Evolutionary conservation across 1,140 invertebrate genomes (phyloP), one percentile per base, ranked within the genome.

Genomic region (Philopotamus ludificatus): DNA sequence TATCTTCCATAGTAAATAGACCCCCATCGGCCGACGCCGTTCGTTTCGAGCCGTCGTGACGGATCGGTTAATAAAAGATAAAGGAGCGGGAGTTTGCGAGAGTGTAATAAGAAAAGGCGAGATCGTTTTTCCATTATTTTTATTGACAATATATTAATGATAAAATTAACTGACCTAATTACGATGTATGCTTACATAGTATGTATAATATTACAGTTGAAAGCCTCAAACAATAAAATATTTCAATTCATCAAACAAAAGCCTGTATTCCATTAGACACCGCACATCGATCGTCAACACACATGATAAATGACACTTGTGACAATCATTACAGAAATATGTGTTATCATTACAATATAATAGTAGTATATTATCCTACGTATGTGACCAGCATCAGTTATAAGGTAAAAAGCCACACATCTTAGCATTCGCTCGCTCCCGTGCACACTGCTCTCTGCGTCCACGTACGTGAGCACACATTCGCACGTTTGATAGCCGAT

Each of bases 91-190:
- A n/a, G n/a, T n/a, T n/a, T n/a, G n/a, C n/a, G n/a, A n/a, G n/a
- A n/a, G n/a, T n/a, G n/a, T n/a, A n/a, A n/a, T n/a, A 34, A 34
- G 4, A 34, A 34, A 34, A 34, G 12, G 28, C 12, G 4, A 12
- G 28, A 34, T 34, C 4, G 4, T 41, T 65, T 68, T 65, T 65
- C 57, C 62, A 69, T 65, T 60, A 65, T 66, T 69, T 69, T 69
- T 69, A 69, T 69, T 69, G 67, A 69, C 67, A 69, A 69, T 69
- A 69, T 68, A 65, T 69, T 69, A 69, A 69, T 69, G 63, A 69
- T 69, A 69, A 69, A 69, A 66, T 69, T 63, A 69, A 65, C 53
- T 69, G 57, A 63, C 63, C 60, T 69, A 69, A 51, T 68, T 68
- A 69, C 59, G 59, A 65, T 58, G 34, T 69, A 69, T 65, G 63